Evolutionary conservation across 2,113 vertebrate genomes (phyloP), one percentile per base, ranked within the genome.

Genomic region (Gavia stellata): DNA sequence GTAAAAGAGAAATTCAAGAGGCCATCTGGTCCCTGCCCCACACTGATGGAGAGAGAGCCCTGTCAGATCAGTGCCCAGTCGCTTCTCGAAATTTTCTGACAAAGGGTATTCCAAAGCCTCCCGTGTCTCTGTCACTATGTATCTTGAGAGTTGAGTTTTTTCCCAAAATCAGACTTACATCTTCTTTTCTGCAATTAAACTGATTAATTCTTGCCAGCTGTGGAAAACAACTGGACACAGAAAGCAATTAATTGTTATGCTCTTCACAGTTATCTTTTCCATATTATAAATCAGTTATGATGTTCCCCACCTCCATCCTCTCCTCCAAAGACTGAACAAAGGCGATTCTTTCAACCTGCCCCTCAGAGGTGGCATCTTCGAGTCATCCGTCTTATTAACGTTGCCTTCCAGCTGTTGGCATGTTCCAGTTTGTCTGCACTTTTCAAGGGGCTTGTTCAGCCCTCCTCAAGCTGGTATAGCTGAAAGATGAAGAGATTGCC

Each of bases 61-160:
- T 68, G 47, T 40, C 66, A 80, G 45, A 50, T 45, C 44, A 26
- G 11, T 34, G 28, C 45, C n/a, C 21, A 49, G 55, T 20, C 3
- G 0, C 38, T 88, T 79, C 42, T 50, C 25, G 17, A 49, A 62
- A 70, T 79, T 62, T 79, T 58, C 52, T 63, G 14, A 34, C 19
- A 9, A 52, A 38, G 6, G 1, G 1, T 45, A n/a, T 68, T n/a
- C 7, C 63, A 78, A 72, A 70, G 7, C 24, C 10, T 73, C 29
- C 9, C 2, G 1, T 17, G 5, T 66, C 7, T 66, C 36, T 49
- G 15, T 61, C 3, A 1, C 26, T 65, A 10, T 15, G 7, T 8
- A 56, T 15, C 15, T 66, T 47, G 2, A 52, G 24, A 81, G 15
- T 8, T 18, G 4, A 4, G 11, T 55, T 18, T 50, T 70, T 75